Evolutionary conservation across 2,888 invertebrate genomes (phyloP), one percentile per base, ranked within the genome.

Genomic region (Eristalinus aeneus): DNA sequence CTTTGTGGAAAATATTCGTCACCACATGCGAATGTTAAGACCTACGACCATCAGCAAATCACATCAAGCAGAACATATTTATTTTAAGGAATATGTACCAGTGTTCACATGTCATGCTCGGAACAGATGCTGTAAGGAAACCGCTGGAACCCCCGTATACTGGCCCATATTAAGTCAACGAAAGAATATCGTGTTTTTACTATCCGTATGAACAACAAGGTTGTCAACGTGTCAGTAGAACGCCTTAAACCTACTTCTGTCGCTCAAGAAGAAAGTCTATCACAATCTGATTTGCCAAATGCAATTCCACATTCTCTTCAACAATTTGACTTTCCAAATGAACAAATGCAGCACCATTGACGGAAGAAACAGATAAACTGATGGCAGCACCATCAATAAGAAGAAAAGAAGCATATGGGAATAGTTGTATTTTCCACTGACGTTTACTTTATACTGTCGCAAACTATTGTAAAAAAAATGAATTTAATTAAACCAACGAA

Each of bases 161-260:
- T 56, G 56, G 56, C 11, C 56, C 23, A 22, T 23, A 23, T 23
- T 20, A 56, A 23, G 56, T 56, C 20, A 23, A 22, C 23, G 39
- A 64, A 64, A 16, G 11, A 46, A 27, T 12, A n/a, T n/a, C n/a
- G n/a, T n/a, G n/a, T 10, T 3, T 36, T 12, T 39, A 12, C 39
- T n/a, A n/a, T n/a, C n/a, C n/a, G n/a, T n/a, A 27, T 27, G 5
- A 56, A 56, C 53, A 56, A 56, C 31, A 68, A 68, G 22, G 54
- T 56, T 68, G 68, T 34, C 10, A 68, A 68, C 23, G 68, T 56
- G 6, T 68, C 32, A 34, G 68, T 56, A 10, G 68, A 68, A 20
- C 12, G 68, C 8, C 68, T 68, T 11, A 56, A 16, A 46, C 16
- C 46, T 46, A 9, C 46, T 46, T 46, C 16, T 46, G 46, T 46